Evolutionary conservation across 2,797 vertebrate species (phyloP), one percentile per base, ranked within the genome.

Genomic region (Hapalemur alaotrensis): DNA sequence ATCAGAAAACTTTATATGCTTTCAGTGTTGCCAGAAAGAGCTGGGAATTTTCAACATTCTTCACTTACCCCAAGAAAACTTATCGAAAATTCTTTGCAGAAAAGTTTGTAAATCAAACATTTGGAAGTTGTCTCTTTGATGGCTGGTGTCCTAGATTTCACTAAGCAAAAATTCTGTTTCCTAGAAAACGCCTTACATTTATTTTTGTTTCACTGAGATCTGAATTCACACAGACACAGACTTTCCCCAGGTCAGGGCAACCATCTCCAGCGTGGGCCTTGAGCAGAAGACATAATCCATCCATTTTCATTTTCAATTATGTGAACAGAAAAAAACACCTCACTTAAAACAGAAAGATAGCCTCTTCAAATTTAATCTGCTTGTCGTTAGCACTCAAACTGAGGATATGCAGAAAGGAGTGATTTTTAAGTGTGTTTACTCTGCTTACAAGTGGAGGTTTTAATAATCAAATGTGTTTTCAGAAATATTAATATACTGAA

Each of bases 341-440:
- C 61, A 81, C 20, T 78, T 95, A 82, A 94, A 90, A 82, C 18
- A 30, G n/a, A 80, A 89, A 94, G 48, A 65, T 30, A 88, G 54
- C 12, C 72, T 92, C 48, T 95, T 50, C 61, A 59, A 86, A 91
- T 87, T 38, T 79, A 93, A 43, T 95, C 65, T 83, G n/a, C 78
- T 88, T 70, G 14, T 65, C 25, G 78, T 13, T 38, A 48, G 69
- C 61, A 41, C 63, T 91, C 79, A 86, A 76, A n/a, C 7, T 76
- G 48, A 95, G 38, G 28, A 82, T 80, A 48, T n/a, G 18, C 69
- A 91, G 30, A 81, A 57, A 63, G 35, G 91, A 93, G n/a, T 73
- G 57, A n/a, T 59, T 93, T 81, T 91, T 91, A 87, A 86, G 50
- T n/a, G 25, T 89, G 52, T 94, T 92, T 80, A 93, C 30, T 96